These are phyloP conservation scores for Drosophila arawakana DNA, from an alignment of 1,140 invertebrate species.

Conservation along the genomic window DNA sequence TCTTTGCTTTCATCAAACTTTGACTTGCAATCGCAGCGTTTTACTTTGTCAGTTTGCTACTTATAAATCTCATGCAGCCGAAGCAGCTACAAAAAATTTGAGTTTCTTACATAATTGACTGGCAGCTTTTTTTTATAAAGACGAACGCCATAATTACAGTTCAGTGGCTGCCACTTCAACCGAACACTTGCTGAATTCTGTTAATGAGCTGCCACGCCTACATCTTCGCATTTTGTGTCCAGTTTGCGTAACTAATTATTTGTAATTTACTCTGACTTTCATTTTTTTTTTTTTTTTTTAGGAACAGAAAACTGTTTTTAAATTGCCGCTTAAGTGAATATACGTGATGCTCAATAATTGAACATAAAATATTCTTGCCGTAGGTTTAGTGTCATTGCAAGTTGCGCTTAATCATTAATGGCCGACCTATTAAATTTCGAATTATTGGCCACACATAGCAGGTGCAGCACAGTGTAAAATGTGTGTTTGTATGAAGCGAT, in stretches of 20 bases:
- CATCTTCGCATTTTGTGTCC: conserved; percentile 21
- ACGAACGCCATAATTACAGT: conserved; percentile 61
- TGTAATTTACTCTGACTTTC: conserved; percentile 69
- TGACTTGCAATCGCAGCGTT: conserved; percentile 4
- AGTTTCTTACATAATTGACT: conserved; percentile 62
- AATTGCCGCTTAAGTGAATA: conserved; percentile 65
- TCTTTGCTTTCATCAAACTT: conserved; percentile 20
- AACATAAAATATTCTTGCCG: conserved; percentile 28
- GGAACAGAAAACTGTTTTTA: conserved; percentile 18
- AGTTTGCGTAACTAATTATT: conserved; percentile 71
- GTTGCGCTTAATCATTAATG: conserved; percentile 61
- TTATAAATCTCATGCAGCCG: conserved; percentile 12
- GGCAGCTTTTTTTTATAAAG: conserved; percentile 38
- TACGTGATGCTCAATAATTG: conserved; percentile 63
- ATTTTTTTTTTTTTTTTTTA: conserved; percentile 34
- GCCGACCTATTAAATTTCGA: conserved; percentile 69
- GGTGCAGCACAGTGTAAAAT: conserved; percentile 3
- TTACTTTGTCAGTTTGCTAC: background rate
- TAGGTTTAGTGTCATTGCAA: conserved; percentile 11
- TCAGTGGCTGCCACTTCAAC: conserved; percentile 37
- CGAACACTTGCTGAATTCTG: conserved; percentile 22
- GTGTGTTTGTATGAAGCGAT: conserved; percentile 22
- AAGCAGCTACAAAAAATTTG: conserved; percentile 16
- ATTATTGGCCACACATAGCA: conserved; percentile 51
- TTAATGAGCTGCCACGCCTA: conserved; percentile 58